A percentile compares a stretch with the other conserved stretches of the same genome.
Conservation (phyloP, 2,113 vertebrate species). For the Romanogobio albipinnatus region DNA sequence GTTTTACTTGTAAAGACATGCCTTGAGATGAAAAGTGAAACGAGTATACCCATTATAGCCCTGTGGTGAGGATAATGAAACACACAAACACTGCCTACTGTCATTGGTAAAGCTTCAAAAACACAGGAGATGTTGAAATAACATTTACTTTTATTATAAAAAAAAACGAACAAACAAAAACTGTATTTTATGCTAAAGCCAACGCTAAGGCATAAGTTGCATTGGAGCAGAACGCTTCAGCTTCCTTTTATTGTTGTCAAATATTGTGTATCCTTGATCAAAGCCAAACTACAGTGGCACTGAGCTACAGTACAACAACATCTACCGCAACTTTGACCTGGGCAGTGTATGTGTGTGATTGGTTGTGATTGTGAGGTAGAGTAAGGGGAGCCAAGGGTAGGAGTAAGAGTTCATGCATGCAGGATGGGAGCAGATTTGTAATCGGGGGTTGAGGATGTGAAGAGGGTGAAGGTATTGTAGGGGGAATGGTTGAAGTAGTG, state of each 20-base stretch:
- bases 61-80: background rate
- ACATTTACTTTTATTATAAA: conserved; percentile 27
- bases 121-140: conserved; percentile 6
- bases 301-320: conserved; percentile 37
- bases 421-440: conserved; percentile 46
- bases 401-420: conserved; percentile 53
- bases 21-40: conserved; percentile 20
- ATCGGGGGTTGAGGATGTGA: conserved; percentile 56
- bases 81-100: conserved; percentile 23
- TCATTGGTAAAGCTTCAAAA: background rate
- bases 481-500: conserved; percentile 67
- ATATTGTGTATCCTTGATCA: conserved; percentile 42
- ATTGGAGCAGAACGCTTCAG: conserved; percentile 8
- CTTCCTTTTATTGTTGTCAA: background rate
- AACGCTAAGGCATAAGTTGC: background rate
- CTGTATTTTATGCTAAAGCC: conserved; percentile 12
- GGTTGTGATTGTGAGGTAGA: conserved; percentile 55
- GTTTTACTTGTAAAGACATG: conserved; percentile 4
- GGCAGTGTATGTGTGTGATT: conserved; percentile 25
- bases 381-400: conserved; percentile 1
- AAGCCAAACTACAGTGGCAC: conserved; percentile 55
- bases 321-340: conserved; percentile 23
- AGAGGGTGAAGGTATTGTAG: conserved; percentile 79
- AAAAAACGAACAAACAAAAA: conserved; percentile 1
- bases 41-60: conserved; percentile 21